Evolutionary conservation across 1,140 invertebrate genomes (phyloP).

Genomic region (Drosophila tani): DNA sequence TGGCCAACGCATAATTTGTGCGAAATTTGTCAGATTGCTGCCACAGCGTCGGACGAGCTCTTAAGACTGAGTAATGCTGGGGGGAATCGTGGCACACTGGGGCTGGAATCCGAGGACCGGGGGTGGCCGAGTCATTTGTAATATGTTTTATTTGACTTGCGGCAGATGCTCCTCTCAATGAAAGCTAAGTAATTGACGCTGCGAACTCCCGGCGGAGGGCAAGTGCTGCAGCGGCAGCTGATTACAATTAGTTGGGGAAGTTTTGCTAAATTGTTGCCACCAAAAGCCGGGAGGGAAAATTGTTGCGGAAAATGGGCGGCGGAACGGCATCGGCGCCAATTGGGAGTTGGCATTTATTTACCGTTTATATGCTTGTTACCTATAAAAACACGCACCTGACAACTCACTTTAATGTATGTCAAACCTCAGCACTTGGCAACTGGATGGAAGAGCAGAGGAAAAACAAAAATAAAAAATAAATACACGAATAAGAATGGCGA

Average conservation of each 20-base stretch:
- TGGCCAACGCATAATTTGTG: constrained; percentile 79
- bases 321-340: constrained; percentile 17
- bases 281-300: constrained; percentile 27
- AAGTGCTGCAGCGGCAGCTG: constrained; percentile 19
- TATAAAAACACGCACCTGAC: constrained; percentile 70
- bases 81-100: constrained; percentile 9
- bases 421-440: constrained; percentile 62
- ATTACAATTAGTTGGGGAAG: constrained; percentile 50
- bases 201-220: constrained; percentile 37
- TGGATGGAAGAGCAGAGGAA: constrained; percentile 19
- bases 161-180: constrained; percentile 71
- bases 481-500: constrained; percentile 12
- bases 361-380: constrained; percentile 42
- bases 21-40: constrained; percentile 83
- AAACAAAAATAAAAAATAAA: constrained; percentile 23
- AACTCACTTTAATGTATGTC: constrained; percentile 77
- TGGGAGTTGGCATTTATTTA: constrained; percentile 32
- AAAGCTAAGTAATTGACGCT: constrained; percentile 62
- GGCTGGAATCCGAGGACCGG: not conserved
- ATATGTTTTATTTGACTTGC: constrained; percentile 83
- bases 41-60: constrained; percentile 59
- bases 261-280: constrained; percentile 41
- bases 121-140: constrained; percentile 63
- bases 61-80: constrained; percentile 74
- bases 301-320: constrained; percentile 29